Base-by-base conservation (phyloP, 2,113 vertebrate species). In the Rhagologus leucostigma region DNA sequence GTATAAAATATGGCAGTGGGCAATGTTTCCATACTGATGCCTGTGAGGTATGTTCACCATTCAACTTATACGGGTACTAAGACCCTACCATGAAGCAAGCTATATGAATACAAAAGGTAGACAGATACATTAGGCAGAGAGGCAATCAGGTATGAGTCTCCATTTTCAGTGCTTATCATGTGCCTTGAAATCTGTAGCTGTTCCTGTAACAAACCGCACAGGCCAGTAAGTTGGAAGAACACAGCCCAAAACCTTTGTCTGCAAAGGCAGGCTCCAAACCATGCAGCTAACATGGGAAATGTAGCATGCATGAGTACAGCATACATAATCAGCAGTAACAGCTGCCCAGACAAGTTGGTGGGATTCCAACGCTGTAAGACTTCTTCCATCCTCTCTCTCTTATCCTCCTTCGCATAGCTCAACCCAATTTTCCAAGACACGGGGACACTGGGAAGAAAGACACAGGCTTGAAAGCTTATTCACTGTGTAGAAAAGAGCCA, bases 281-380 rank as follows among this genome's bases (percentile, higher is more conserved):
- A 68, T 49, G 63, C 56, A 90, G 93, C 76, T 92, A 89, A 96
- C 86, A 94, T 81, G 86, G 96, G 96, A 96, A 96, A 94, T 82
- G 50, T 49, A 92, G 65, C 49, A 93, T 76, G 88, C 93, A 89
- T 89, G 91, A 93, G 37, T 64, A 42, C 22, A 81, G 88, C 69
- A 93, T 93, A 95, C 86, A 89, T 93, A 95, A 96, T 96, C 90
- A 97, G 57, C 29, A 73, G 73, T 60, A 96, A 95, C 96, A 96
- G 83, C 93, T 97, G 95, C 76, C 95, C 95, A 95, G 94, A 88
- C 52, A 60, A 90, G 41, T 78, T 96, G 95, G 83, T 93, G 93
- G 33, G 90, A 75, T 95, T 94, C 93, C 95, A 96, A 2, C 24
- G 49, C 76, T 89, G 41, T 75, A 82, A 92, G 90, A 90, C 79